Conservation (phyloP, 2,888 invertebrate genomes). For the Nomada ruficornis region DNA sequence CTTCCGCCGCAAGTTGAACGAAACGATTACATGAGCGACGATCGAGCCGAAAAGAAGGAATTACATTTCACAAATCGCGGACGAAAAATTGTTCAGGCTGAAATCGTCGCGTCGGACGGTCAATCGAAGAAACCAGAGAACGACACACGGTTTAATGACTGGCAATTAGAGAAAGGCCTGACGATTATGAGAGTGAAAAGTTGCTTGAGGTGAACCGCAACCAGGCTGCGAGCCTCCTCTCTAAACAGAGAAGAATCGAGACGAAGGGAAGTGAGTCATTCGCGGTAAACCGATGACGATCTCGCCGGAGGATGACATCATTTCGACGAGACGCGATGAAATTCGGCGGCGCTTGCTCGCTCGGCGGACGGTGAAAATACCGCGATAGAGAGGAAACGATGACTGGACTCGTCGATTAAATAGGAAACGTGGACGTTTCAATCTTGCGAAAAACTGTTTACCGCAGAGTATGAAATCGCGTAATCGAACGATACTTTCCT, state of each 20-base stretch:
- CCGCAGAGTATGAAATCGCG: neutral
- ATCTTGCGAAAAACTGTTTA: no score
- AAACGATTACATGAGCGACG: neutral
- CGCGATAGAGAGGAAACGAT: neutral
- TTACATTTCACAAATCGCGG: neutral
- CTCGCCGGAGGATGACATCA: conserved; percentile 61
- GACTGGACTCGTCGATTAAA: neutral
- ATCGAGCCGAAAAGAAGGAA: neutral
- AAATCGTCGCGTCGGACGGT: no score
- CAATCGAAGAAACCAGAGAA: conserved; percentile 9
- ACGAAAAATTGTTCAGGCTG: neutral
- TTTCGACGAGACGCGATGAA: conserved; percentile 50
- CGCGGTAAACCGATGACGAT: conserved; percentile 54
- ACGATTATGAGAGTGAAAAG: conserved; percentile 18
- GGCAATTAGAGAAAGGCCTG: conserved; percentile 1
- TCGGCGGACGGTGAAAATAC: neutral
- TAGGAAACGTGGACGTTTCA: neutral
- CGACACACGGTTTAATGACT: neutral
- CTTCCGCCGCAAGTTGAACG: neutral
- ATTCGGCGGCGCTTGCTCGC: conserved; percentile 41
- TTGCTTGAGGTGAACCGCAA: conserved; percentile 43
- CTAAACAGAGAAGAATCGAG: conserved; percentile 45
- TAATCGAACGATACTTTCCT: neutral
- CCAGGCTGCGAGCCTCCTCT: conserved; percentile 15
- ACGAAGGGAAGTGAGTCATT: conserved; percentile 67